Evolutionary conservation across 2,113 vertebrate genomes (phyloP).

Genomic region (Gambusia holbrooki): DNA sequence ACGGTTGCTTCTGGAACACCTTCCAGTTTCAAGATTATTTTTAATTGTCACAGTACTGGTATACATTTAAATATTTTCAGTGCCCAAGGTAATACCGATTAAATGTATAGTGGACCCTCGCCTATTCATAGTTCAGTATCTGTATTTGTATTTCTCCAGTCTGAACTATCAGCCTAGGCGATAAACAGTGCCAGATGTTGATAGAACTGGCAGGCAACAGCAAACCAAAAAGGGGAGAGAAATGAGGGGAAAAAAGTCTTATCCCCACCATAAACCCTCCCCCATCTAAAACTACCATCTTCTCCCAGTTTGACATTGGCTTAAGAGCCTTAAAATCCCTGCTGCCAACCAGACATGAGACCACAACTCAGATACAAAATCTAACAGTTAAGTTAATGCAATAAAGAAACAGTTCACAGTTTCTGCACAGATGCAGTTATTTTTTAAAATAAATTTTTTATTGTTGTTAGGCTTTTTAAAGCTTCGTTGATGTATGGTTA

Average conservation of each 20-base stretch:
- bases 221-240: conserved; percentile 10
- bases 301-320: background rate
- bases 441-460: background rate
- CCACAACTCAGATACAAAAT: background rate
- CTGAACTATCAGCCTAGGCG: conserved; percentile 63
- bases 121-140: no score
- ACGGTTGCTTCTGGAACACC: background rate
- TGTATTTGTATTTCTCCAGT: conserved; percentile 38
- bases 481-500: background rate
- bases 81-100: background rate
- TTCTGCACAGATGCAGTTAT: background rate
- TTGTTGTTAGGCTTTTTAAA: background rate
- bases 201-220: conserved; percentile 33
- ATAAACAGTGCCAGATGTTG: conserved; percentile 80
- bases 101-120: background rate
- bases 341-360: conserved; percentile 47
- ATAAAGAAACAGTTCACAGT: background rate
- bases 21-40: background rate
- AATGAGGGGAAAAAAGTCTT: conserved; percentile 2
- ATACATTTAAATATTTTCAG: background rate
- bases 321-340: background rate
- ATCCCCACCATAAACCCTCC: conserved; percentile 8
- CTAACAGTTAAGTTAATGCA: background rate
- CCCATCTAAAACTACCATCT: conserved; percentile 17
- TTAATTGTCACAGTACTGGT: no score